Evolutionary conservation across 2,797 vertebrate species (phyloP).

Genomic region (Pseudochaenichthys georgianus): DNA sequence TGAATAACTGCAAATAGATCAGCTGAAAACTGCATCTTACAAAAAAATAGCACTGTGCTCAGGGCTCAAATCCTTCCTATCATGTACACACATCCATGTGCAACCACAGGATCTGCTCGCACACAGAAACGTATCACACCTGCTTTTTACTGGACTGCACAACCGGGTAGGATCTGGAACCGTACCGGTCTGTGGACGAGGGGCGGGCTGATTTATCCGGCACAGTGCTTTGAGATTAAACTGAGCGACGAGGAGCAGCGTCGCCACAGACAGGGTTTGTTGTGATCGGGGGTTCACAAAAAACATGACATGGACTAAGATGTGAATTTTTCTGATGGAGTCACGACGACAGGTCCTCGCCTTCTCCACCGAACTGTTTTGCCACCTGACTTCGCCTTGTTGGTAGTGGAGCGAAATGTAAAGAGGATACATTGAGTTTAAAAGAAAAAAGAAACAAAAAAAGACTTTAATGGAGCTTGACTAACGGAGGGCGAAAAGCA

Average conservation of each 20-base stretch:
- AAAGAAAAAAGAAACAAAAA: conserved; percentile 56
- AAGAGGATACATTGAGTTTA: conserved; percentile 64
- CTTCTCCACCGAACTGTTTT: conserved; percentile 54
- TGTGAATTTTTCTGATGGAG: conserved; percentile 50
- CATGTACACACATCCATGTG: conserved; percentile 46
- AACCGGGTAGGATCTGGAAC: conserved; percentile 8
- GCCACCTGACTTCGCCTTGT: conserved; percentile 69
- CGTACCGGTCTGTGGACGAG: conserved; percentile 13
- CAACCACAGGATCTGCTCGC: conserved; percentile 59
- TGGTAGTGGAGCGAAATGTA: conserved; percentile 44
- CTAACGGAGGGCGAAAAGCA: conserved; percentile 59
- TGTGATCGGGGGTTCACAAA: conserved; percentile 11
- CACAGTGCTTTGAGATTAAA: conserved; percentile 54
- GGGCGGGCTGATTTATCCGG: conserved; percentile 26
- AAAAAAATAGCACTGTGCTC: conserved; percentile 73
- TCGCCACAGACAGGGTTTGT: conserved; percentile 33
- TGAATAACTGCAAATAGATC: conserved; percentile 66
- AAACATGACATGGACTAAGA: conserved; percentile 33
- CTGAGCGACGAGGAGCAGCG: conserved; percentile 21
- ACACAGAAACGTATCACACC: conserved; percentile 55
- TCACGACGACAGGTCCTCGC: conserved; percentile 22
- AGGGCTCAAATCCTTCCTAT: conserved; percentile 69
- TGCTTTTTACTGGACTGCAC: conserved; percentile 64
- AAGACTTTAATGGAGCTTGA: conserved; percentile 72
- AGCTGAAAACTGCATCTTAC: conserved; percentile 71